Base-by-base conservation (phyloP, 2,113 vertebrate genomes). In the Irena cyanogastra region DNA sequence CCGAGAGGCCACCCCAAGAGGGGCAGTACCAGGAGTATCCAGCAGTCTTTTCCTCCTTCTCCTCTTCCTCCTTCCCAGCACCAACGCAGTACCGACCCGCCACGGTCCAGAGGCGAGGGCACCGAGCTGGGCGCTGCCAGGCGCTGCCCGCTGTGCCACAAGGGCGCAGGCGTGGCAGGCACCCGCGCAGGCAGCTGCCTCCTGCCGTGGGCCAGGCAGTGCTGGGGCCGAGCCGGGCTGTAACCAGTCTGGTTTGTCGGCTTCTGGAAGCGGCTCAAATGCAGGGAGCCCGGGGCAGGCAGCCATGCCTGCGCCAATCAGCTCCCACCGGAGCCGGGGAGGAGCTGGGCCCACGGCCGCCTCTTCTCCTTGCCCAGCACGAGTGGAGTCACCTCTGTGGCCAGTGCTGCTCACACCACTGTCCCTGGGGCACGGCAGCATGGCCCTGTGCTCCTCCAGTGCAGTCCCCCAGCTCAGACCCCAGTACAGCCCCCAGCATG, bases 161-260 rank as follows among this genome's bases (percentile, higher is more conserved):
- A 57, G 47, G 79, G 59, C 6, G 72, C 90, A 53, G 90, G 74
- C 5, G 52, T 17, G 74, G 31, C 30, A 9, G 49, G n/a, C 45
- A 18, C 21, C 13, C 6, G 30, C 1, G 41, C 89, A 56, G 53
- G 68, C 65, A 54, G 84, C 57, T 22, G 77, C 90, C 47, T 86
- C 83, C 72, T 4, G 60, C 65, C 3, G n/a, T 21, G 63, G 71
- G 88, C 33, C 71, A 15, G 84, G 93, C 78, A 14, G 60, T 35
- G 87, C 92, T 37, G 74, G 61, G 89, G 60, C 93, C 3, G 42
- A 75, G 80, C 81, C 89, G 15, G 63, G 16, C 83, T 54, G n/a
- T 53, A 16, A 44, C 94, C 79, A 19, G 86, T 91, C 95, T 91
- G 94, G 94, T 92, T 91, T 72, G 85, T 91, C 95, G 44, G 87